A percentile compares a stretch with the other conserved stretches of the same genome.
Conservation (phyloP, 2,797 vertebrate genomes). For the Arrhamphus sclerolepis region DNA sequence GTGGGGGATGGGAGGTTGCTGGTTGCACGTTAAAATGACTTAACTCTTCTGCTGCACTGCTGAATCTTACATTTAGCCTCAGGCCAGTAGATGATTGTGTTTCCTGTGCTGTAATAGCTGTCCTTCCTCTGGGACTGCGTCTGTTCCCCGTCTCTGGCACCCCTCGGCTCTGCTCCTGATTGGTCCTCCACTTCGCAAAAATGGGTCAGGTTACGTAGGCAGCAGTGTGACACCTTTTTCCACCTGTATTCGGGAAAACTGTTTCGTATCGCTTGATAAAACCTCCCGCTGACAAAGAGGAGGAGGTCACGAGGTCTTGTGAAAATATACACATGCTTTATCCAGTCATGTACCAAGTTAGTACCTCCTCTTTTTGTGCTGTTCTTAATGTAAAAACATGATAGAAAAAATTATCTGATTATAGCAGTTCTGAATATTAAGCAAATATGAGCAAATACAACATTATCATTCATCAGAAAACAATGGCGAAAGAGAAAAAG, state of each 20-base stretch:
- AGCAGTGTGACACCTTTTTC: constrained; percentile 39
- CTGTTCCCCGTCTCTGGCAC: constrained; percentile 61
- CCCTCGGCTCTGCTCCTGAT: constrained; percentile 65
- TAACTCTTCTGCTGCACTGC: constrained; percentile 51
- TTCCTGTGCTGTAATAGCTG: constrained; percentile 75
- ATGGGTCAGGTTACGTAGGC: constrained; percentile 75
- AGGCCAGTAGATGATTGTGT: constrained; percentile 75
- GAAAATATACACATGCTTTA: too few species aligned
- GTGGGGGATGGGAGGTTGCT: constrained; percentile 45
- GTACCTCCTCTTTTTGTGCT: too few species aligned
- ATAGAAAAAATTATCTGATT: too few species aligned
- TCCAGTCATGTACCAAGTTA: too few species aligned
- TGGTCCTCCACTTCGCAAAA: constrained; percentile 66
- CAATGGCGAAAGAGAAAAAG: too few species aligned
- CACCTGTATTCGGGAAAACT: constrained; percentile 49
- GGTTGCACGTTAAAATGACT: constrained; percentile 58
- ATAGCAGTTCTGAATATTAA: too few species aligned
- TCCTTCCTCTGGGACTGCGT: constrained; percentile 67
- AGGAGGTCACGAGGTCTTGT: neutral
- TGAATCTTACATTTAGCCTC: constrained; percentile 70
- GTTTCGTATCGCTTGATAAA: constrained; percentile 5
- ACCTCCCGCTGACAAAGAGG: constrained; percentile 5
- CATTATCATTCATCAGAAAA: too few species aligned
- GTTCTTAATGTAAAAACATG: too few species aligned
- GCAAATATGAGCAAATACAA: too few species aligned